Conservation (phyloP, 2,113 vertebrate species). For the Porphyrio hochstetteri region DNA sequence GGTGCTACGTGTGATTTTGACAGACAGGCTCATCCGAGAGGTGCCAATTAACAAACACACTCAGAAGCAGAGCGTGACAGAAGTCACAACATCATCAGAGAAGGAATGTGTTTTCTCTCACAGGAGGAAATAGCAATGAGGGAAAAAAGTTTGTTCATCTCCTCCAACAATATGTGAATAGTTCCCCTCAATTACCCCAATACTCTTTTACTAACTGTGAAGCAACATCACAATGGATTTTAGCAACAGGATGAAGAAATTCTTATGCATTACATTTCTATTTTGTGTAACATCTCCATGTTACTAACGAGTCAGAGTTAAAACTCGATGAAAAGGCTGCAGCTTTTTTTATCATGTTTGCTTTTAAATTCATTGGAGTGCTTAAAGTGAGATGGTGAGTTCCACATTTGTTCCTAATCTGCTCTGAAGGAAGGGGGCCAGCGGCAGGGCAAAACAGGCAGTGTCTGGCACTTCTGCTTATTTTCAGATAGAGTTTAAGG, state of each 20-base stretch:
- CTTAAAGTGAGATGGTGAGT: neutral
- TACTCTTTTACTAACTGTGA: neutral
- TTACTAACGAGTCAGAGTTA: neutral
- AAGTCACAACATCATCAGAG: conserved; percentile 60
- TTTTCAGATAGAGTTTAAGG: conserved; percentile 51
- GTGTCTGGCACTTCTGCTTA: conserved; percentile 51
- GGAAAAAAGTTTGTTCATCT: neutral
- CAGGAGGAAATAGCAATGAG: neutral
- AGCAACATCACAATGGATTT: neutral
- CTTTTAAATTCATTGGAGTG: conserved; percentile 26
- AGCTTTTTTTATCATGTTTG: conserved; percentile 45
- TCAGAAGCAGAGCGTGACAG: conserved; percentile 53
- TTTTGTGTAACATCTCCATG: neutral
- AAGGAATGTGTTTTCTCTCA: conserved; percentile 34
- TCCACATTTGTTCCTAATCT: conserved; percentile 62
- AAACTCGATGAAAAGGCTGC: neutral
- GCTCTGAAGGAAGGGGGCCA: conserved; percentile 46
- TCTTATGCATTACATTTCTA: neutral
- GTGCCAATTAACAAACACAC: conserved; percentile 63
- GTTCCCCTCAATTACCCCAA: neutral
- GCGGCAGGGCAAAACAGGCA: neutral
- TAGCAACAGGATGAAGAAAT: neutral
- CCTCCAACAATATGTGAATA: neutral
- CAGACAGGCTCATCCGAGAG: conserved; percentile 45
- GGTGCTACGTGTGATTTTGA: conserved; percentile 51